phyloP scores from a whole-genome alignment of 2,888 invertebrate genomes.

The Ormia ochracea region DNA sequence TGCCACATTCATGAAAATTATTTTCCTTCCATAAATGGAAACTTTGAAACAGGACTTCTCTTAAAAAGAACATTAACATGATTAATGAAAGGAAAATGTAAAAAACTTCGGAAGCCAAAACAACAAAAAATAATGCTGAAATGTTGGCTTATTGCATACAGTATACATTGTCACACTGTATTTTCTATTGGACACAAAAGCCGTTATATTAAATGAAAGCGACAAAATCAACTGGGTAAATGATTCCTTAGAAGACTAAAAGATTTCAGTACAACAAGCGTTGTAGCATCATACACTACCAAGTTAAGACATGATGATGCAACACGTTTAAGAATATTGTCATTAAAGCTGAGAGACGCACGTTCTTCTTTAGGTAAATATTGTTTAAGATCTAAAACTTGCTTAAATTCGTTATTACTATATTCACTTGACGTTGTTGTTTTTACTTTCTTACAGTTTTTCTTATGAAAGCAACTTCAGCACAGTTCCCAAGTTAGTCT shows the following conservation, averaged over 20 bases:
- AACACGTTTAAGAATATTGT: conserved; percentile 56
- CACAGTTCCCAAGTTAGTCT: conserved; percentile 42
- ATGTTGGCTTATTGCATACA: not conserved
- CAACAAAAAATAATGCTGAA: not conserved
- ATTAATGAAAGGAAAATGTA: too few species aligned
- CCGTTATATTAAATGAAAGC: conserved; percentile 50
- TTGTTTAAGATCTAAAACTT: conserved; percentile 47
- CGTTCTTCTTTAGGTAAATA: conserved; percentile 53
- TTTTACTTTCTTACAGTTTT: not conserved
- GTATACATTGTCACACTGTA: not conserved
- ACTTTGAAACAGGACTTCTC: too few species aligned
- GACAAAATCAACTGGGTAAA: conserved; percentile 49
- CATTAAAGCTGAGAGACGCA: conserved; percentile 54
- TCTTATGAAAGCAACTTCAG: conserved; percentile 31
- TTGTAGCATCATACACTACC: conserved; percentile 11
- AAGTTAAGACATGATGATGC: conserved; percentile 47
- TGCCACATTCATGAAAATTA: too few species aligned
- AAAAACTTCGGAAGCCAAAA: too few species aligned
- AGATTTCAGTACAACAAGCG: conserved; percentile 5
- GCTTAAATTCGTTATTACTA: conserved; percentile 36
- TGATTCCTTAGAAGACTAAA: conserved; percentile 32
- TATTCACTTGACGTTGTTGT: not conserved
- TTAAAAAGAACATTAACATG: too few species aligned
- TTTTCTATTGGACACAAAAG: not conserved
- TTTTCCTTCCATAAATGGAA: too few species aligned